Evolutionary conservation across 2,797 vertebrate species (phyloP), one percentile per base, ranked within the genome.

Genomic region (Poliocrania exsul): DNA sequence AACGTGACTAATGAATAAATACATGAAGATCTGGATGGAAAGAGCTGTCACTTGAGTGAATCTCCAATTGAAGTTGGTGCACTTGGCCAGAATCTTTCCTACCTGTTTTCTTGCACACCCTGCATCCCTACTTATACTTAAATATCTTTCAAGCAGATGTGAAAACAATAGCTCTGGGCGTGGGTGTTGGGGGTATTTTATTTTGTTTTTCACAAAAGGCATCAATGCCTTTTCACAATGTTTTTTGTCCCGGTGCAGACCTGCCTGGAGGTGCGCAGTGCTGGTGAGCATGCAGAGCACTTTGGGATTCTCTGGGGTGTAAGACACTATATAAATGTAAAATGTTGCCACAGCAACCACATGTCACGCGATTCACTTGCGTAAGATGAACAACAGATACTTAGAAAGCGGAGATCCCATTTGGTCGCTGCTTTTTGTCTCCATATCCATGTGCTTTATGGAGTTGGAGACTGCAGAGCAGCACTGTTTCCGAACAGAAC

Each of bases 361-460:
- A 80, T 94, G 94, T 96, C 94, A 96, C 94, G 67, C 82, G 81
- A 92, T 92, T 92, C 94, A 40, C 94, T 96, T 96, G 87, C 72
- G 75, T 95, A 90, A 95, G 86, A 95, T 87, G 88, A 96, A 93
- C 88, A 89, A 64, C 84, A 85, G 92, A 70, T 80, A 73, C 88
- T 93, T 90, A 38, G 74, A 53, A 60, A 93, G 35, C 5, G 65
- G 86, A 93, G 92, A 95, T 96, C 86, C 92, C 90, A 46, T 95
- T 85, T 80, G 66, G 73, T 62, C 47, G 70, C 42, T 66, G 53
- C 38, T 74, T 83, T 82, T 60, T 65, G 58, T 89, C 83, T 95
- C 60, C 26, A 0, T 60, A 29, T 72, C 62, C 16, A 1, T 70
- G 23, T 28, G n/a, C 35, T 77, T 61, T 54, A 4, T 64, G 28